phyloP scores from a whole-genome alignment of 2,797 vertebrate species.

The Catamblyrhynchus diadema region DNA sequence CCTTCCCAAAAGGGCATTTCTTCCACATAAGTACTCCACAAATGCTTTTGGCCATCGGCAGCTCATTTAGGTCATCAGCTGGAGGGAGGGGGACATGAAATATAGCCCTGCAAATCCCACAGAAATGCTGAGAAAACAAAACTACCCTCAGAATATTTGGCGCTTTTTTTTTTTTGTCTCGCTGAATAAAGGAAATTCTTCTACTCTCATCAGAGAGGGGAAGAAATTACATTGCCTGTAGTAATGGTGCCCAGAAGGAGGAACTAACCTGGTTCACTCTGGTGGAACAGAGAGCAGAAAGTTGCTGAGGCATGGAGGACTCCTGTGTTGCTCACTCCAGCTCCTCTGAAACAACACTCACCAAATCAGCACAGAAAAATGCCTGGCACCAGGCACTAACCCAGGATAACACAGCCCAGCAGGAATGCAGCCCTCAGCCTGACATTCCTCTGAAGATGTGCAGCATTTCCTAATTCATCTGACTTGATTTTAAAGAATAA shows the following conservation, averaged over 20 bases:
- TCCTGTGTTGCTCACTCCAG: not conserved
- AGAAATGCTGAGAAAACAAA: not conserved
- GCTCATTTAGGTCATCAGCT: not conserved
- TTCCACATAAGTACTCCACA: not conserved
- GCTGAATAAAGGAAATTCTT: not conserved
- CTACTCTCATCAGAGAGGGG: not conserved
- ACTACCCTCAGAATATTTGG: not conserved
- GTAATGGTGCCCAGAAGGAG: slow-evolving; percentile 7
- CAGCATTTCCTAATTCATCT: not conserved
- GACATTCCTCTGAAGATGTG: not conserved
- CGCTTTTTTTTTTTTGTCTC: not conserved
- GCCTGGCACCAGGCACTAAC: not conserved
- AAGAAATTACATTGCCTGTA: slow-evolving; percentile 17
- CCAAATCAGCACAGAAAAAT: not conserved
- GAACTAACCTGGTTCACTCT: slow-evolving; percentile 21
- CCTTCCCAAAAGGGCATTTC: not conserved
- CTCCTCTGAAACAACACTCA: not conserved
- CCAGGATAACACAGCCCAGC: not conserved
- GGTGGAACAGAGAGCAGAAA: slow-evolving; percentile 26
- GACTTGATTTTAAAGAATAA: not conserved
- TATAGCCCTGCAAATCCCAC: not conserved
- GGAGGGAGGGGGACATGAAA: not conserved
- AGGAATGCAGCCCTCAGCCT: not conserved
- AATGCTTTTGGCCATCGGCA: not conserved
- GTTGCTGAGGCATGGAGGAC: not conserved